Conservation (phyloP, 1,140 invertebrate genomes). For the Arctopsyche grandis region DNA sequence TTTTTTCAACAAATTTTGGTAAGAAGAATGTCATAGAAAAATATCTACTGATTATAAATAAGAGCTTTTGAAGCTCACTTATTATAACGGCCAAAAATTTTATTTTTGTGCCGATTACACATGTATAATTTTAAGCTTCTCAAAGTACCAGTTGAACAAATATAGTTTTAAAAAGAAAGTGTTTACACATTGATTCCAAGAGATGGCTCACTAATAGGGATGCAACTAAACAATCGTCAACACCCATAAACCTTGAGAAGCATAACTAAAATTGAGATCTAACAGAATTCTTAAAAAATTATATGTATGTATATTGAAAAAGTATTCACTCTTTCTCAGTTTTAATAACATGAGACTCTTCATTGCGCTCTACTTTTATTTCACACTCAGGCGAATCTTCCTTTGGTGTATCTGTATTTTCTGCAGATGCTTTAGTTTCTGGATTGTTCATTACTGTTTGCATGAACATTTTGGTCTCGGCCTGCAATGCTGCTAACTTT, state of each 20-base stretch:
- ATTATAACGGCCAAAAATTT: neutral
- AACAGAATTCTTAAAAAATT: neutral
- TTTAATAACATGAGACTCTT: neutral
- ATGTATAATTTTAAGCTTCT: too few species aligned
- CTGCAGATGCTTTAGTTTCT: constrained; percentile 48
- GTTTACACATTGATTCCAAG: too few species aligned
- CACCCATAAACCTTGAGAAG: too few species aligned
- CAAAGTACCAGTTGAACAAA: too few species aligned
- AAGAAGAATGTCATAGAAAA: neutral
- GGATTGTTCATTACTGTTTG: constrained; percentile 61
- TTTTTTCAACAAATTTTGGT: neutral
- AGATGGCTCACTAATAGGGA: too few species aligned
- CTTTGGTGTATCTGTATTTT: neutral
- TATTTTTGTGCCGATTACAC: neutral
- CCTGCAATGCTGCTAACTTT: constrained; percentile 60
- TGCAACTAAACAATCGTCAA: too few species aligned
- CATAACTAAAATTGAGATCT: neutral
- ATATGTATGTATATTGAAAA: neutral
- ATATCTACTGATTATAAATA: neutral
- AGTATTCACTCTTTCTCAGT: neutral
- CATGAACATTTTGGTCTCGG: constrained; percentile 64
- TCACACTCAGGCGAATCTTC: neutral
- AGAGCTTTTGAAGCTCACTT: neutral
- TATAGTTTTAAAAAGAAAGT: too few species aligned
- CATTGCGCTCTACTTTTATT: neutral